Percentiles rank a stretch among this genome's conserved stretches.
phyloP scores from a whole-genome alignment of 2,888 invertebrate genomes.

The Dasysyrphus albostriatus region DNA sequence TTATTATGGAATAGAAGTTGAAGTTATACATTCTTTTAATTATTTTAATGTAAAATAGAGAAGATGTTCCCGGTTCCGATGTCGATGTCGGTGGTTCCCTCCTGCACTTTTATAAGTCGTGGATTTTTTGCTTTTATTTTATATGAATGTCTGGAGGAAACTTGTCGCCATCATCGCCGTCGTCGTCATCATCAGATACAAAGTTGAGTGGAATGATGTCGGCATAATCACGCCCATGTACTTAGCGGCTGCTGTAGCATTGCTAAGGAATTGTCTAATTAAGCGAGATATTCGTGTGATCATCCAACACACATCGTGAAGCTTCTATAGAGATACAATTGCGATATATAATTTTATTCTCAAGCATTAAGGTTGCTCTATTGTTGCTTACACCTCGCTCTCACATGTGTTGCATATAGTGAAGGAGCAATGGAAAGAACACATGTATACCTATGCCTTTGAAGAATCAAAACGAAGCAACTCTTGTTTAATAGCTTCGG shows the following conservation, averaged over 20 bases:
- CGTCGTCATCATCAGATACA: not conserved
- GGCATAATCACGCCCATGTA: constrained; percentile 66
- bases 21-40: constrained; percentile 53
- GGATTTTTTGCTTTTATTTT: not conserved
- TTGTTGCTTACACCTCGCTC: constrained; percentile 17
- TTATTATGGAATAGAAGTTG: constrained; percentile 42
- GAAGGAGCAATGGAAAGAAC: not conserved
- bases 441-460: too few species aligned
- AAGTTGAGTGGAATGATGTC: constrained; percentile 54
- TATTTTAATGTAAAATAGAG: constrained; percentile 47
- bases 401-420: not conserved
- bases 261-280: constrained; percentile 57
- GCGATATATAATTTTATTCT: constrained; percentile 42
- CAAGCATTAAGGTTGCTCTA: not conserved
- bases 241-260: constrained; percentile 47
- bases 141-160: not conserved
- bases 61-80: not conserved
- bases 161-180: constrained; percentile 36
- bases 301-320: constrained; percentile 56
- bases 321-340: constrained; percentile 16
- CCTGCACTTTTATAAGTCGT: constrained; percentile 4
- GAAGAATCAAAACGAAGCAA: not conserved
- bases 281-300: constrained; percentile 62
- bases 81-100: too few species aligned
- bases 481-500: not conserved